A percentile compares a stretch with the other conserved stretches of the same genome.
Evolutionary conservation across 2,888 invertebrate species (phyloP).

Genomic region (Drosophila suboccidentalis): DNA sequence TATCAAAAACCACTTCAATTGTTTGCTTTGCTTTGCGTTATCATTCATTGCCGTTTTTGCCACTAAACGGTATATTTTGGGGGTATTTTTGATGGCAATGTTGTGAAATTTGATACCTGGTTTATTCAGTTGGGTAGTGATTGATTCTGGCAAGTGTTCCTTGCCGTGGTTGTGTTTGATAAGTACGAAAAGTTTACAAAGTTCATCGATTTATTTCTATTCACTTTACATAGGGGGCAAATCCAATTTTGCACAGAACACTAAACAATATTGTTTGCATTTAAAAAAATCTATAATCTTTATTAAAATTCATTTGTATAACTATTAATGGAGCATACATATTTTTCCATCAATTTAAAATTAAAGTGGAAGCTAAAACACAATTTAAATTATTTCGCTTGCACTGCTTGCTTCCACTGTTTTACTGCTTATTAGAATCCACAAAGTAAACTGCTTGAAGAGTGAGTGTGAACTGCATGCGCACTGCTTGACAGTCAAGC

Average conservation of each 20-base stretch:
- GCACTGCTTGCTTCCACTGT: constrained; percentile 15
- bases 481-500: constrained; percentile 5
- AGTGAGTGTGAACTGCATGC: background rate
- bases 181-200: constrained; percentile 9
- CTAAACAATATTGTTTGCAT: background rate
- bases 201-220: background rate
- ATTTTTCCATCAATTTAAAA: too few species aligned
- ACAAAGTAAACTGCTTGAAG: background rate
- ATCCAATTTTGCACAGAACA: background rate
- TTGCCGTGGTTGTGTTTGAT: constrained; percentile 36
- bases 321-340: too few species aligned
- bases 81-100: constrained; percentile 5
- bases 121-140: constrained; percentile 28
- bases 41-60: constrained; percentile 45
- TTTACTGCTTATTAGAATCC: constrained; percentile 14
- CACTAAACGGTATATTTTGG: background rate
- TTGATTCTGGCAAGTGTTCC: constrained; percentile 47
- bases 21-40: constrained; percentile 67
- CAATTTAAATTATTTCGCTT: background rate
- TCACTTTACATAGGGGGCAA: background rate
- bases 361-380: too few species aligned
- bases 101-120: constrained; percentile 47
- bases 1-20: constrained; percentile 83
- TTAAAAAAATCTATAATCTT: too few species aligned
- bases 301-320: too few species aligned